Base-by-base conservation (phyloP, 1,140 invertebrate species). In the Drosophila lacertosa region DNA sequence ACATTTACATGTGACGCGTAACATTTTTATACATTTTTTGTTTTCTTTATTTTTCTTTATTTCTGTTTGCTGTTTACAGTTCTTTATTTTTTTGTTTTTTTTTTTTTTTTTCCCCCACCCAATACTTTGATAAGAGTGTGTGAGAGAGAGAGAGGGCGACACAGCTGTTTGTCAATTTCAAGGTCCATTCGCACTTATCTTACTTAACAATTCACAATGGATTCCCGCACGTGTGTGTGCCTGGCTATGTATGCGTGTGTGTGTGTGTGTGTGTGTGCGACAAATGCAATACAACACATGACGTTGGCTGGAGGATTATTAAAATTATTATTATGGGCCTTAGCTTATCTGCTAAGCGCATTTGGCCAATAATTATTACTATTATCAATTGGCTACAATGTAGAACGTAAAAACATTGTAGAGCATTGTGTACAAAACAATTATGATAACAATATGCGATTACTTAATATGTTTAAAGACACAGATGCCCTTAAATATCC, bases 121-220 rank as follows among this genome's bases (percentile, higher is more conserved):
- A 48, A 48, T 35, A 51, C 11, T 6, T 9, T 44, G 40, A 64
- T 64, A 64, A 65, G 18, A 33, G 22, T n/a, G 13, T 1, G 53
- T 3, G 6, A 16, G 16, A 32, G 37, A 51, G 29, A 32, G 29
- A 13, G 10, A n/a, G 26, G 9, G 1, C 16, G n/a, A 59, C 69
- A 66, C 81, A 84, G 81, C 82, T 84, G 81, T 84, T 86, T 60
- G 62, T 67, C 47, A 65, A 71, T 76, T 88, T 86, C 74, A 86
- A 86, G 82, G 82, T 86, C 62, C 74, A 74, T 45, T 55, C 47
- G 47, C 57, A 22, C 68, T 86, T 84, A 81, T 86, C 77, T 74
- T 77, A 74, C 65, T 76, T 76, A 62, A 63, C 72, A 77, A 77
- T 59, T 69, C 40, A 42, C 70, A 67, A 65, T 77, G 55, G 39